A percentile compares a stretch with the other conserved stretches of the same genome.
Conservation (phyloP, 2,113 vertebrate species). For the Campylomormyrus numenius region DNA sequence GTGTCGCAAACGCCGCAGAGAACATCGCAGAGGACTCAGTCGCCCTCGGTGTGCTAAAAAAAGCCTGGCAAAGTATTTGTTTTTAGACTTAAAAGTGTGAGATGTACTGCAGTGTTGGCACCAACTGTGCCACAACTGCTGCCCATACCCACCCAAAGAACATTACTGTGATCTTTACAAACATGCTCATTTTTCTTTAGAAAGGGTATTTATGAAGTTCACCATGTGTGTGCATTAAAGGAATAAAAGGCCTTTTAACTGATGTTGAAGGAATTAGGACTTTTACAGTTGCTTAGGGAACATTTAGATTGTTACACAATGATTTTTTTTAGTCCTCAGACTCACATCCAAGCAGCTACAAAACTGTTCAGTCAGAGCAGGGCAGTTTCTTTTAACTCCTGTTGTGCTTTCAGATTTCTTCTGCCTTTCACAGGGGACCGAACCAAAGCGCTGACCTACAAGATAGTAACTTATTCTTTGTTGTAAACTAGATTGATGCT, state of each 20-base stretch:
- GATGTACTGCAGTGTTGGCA: conserved; percentile 5
- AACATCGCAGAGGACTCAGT: not conserved
- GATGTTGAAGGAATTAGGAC: not conserved
- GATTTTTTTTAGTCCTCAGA: conserved; percentile 34
- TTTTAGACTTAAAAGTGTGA: conserved; percentile 4
- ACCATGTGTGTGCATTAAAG: not conserved
- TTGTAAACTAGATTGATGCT: conserved; percentile 57
- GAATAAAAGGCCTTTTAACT: not conserved
- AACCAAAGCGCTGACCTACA: not conserved
- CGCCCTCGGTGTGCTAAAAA: not conserved
- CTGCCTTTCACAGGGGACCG: not conserved
- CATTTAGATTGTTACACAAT: conserved; percentile 23
- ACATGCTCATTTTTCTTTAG: not conserved
- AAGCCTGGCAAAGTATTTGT: not conserved
- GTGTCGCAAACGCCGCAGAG: not conserved
- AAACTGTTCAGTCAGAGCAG: not conserved
- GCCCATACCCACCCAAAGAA: not conserved
- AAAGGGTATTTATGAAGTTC: not conserved
- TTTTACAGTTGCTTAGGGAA: not conserved
- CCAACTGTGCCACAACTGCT: not conserved
- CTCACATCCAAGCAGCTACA: not conserved
- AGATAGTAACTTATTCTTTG: conserved; percentile 41
- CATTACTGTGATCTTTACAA: not conserved
- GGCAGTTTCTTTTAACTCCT: not conserved
- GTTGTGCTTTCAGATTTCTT: not conserved